A percentile compares a stretch with the other conserved stretches of the same genome.
These are phyloP conservation scores for Passer domesticus DNA, from an alignment of 2,113 vertebrate species.

Conservation along the genomic window DNA sequence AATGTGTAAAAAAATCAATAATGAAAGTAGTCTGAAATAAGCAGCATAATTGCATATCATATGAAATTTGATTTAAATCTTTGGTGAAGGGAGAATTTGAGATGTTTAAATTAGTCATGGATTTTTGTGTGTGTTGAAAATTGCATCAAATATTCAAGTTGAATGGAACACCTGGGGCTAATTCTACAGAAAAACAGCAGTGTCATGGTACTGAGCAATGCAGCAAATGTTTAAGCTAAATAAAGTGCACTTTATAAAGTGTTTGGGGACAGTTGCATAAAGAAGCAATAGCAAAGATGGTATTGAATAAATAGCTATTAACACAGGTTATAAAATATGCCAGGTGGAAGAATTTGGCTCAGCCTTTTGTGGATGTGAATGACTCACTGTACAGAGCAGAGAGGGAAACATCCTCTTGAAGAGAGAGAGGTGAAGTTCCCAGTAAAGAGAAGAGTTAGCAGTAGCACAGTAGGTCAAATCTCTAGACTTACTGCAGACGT, in stretches of 20 bases:
- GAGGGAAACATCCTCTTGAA: not conserved
- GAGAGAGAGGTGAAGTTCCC: not conserved
- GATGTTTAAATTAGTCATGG: conserved; percentile 6
- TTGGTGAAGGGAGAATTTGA: not conserved
- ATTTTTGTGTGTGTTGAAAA: not conserved
- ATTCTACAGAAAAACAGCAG: not conserved
- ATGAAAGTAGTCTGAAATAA: conserved; percentile 1
- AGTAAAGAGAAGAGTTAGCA: not conserved
- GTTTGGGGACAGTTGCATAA: not conserved
- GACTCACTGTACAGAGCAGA: not conserved
- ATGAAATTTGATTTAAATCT: conserved; percentile 24
- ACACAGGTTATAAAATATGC: not conserved
- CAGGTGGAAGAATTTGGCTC: not conserved
- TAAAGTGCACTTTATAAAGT: not conserved
- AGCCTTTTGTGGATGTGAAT: not conserved
- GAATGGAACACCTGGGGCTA: not conserved
- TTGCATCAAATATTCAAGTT: not conserved
- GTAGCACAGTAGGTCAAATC: not conserved
- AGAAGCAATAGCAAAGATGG: not conserved
- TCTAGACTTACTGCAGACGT: not conserved
- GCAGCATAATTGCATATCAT: not conserved
- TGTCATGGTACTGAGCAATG: not conserved
- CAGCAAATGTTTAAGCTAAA: not conserved
- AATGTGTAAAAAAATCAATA: not conserved
- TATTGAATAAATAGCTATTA: not conserved